Base-by-base conservation (phyloP, 2,797 vertebrate genomes). In the Propithecus perrieri region DNA sequence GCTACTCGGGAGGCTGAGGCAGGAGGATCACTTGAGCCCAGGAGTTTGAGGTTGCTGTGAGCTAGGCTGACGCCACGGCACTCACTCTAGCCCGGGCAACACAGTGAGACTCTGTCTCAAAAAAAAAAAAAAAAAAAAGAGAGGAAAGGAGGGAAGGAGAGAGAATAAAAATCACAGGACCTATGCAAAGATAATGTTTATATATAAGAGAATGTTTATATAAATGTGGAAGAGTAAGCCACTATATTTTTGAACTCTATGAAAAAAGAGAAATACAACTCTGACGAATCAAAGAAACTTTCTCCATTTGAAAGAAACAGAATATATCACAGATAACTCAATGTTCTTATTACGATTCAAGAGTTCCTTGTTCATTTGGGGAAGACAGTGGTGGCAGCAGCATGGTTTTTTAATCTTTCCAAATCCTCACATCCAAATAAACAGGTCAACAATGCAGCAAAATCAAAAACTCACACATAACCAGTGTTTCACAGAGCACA, bases 311-410 rank as follows among this genome's bases (percentile, higher is more conserved):
- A 72, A 83, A 85, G 48, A 71, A 93, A 93, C 28, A 81, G 12
- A 86, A 89, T 75, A 89, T 53, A 78, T 79, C 89, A 93, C 86
- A 67, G 81, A 90, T 55, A 88, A 41, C 15, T 9, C 75, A 85
- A 65, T 59, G 28, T 35, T 92, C 35, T 59, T 69, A 41, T 83
- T 38, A 46, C 48, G 50, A 84, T 57, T 95, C 55, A 76, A 74
- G 15, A 89, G 26, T 78, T 79, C 18, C 74, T 2, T 53, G 13
- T 78, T 81, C 59, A 71, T 83, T 93, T 41, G 24, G 41, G 28
- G 84, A 89, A 93, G 26, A 61, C 20, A 26, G 7, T 69, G 4
- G 30, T 48, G 12, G 38, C 55, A 67, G 11, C 4, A 4, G n/a
- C 18, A 78, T 0, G 30, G 5, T 76, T 92, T 92, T 83, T 50